Conservation (phyloP, 2,797 vertebrate species). For the Macroramphosus scolopax region DNA sequence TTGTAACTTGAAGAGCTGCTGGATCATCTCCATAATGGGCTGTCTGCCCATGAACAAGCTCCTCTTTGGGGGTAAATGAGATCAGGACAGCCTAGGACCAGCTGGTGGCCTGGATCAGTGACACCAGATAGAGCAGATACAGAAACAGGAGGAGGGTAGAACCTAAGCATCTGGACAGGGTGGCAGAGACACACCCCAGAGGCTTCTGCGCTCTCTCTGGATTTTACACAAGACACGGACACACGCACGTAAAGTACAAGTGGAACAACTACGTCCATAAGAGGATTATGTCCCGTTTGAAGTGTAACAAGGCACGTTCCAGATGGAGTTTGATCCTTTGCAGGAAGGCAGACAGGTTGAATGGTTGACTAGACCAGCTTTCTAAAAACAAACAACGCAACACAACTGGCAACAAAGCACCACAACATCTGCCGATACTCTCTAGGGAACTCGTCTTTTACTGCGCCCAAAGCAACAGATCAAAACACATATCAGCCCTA, state of each 20-base stretch:
- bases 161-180: conserved; percentile 64
- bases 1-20: conserved; percentile 74
- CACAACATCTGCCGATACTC: too few species aligned
- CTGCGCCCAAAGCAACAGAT: too few species aligned
- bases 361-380: conserved; percentile 35
- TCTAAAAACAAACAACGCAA: conserved; percentile 18
- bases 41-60: conserved; percentile 62
- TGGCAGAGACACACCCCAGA: conserved; percentile 33
- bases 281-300: conserved; percentile 75
- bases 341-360: conserved; percentile 39
- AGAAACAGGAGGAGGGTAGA: conserved; percentile 35
- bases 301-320: conserved; percentile 64
- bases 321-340: conserved; percentile 65
- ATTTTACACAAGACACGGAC: conserved; percentile 40
- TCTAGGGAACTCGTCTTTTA: too few species aligned
- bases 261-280: conserved; percentile 62
- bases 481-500: conserved; percentile 1
- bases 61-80: conserved; percentile 71
- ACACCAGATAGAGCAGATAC: conserved; percentile 51
- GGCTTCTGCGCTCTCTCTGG: conserved; percentile 24
- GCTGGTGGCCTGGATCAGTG: conserved; percentile 77
- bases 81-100: conserved; percentile 72
- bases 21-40: conserved; percentile 70
- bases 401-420: conserved; percentile 7
- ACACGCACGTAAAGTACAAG: conserved; percentile 40